Percentiles rank a stretch among this genome's conserved stretches.
Evolutionary conservation across 2,888 invertebrate genomes (phyloP).

Genomic region (Bombylius major): DNA sequence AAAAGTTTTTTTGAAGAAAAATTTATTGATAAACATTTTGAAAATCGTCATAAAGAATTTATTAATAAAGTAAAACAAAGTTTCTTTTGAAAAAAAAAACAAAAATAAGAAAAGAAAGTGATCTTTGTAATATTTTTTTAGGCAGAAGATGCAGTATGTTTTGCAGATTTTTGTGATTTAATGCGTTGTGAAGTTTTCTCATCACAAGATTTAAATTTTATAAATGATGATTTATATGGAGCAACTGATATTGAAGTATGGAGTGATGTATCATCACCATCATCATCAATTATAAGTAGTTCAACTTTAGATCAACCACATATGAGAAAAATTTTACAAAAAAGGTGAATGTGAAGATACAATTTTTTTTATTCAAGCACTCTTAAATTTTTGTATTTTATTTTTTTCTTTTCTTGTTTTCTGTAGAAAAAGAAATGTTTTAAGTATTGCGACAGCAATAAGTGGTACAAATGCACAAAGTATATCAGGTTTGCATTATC

Average conservation of each 20-base stretch:
- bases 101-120: not conserved
- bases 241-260: conserved; percentile 74
- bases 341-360: not conserved
- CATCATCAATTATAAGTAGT: conserved; percentile 12
- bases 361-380: not conserved
- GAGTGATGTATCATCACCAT: conserved; percentile 50
- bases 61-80: conserved; percentile 56
- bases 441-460: not conserved
- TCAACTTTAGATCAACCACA: conserved; percentile 40
- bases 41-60: conserved; percentile 72
- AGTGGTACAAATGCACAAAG: not conserved
- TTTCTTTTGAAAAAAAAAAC: not conserved
- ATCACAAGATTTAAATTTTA: conserved; percentile 50
- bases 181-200: conserved; percentile 85
- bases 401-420: not conserved
- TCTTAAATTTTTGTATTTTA: too few relatives aligned
- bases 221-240: conserved; percentile 50
- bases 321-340: conserved; percentile 24
- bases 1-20: conserved; percentile 84
- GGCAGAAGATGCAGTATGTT: conserved; percentile 86
- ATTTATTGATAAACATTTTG: conserved; percentile 77
- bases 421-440: not conserved
- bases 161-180: conserved; percentile 91
- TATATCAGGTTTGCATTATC: not conserved
- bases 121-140: conserved; percentile 28